A percentile compares a stretch with the other conserved stretches of the same genome.
Conservation (phyloP, 2,888 invertebrate genomes). For the Erebia ligea region DNA sequence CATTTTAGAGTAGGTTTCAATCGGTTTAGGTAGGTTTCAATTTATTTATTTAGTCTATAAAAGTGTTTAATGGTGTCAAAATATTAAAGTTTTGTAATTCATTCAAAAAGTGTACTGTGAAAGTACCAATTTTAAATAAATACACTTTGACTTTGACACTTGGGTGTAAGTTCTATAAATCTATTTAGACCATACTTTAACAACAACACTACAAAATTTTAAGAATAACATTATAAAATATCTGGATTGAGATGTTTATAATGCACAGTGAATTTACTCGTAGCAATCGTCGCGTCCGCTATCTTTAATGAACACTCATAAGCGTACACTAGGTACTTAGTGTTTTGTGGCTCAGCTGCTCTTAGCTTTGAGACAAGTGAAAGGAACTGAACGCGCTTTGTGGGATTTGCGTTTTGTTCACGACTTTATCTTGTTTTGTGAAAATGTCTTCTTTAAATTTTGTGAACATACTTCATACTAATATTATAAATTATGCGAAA, state of each 20-base stretch:
- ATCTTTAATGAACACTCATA: conserved; percentile 83
- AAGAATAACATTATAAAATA: not conserved
- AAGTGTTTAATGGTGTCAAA: no score
- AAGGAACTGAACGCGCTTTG: conserved; percentile 63
- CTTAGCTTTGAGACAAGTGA: conserved; percentile 40
- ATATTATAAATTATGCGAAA: no score
- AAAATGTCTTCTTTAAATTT: not conserved
- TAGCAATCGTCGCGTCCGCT: conserved; percentile 39
- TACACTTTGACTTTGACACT: no score
- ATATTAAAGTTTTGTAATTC: no score
- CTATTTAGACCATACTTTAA: no score
- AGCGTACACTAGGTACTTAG: conserved; percentile 68
- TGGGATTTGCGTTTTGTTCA: conserved; percentile 61
- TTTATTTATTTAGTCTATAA: no score
- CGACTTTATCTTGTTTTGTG: conserved; percentile 21
- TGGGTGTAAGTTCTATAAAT: no score
- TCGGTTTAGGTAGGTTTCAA: no score
- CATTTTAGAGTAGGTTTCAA: no score
- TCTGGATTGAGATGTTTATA: not conserved
- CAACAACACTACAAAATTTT: no score
- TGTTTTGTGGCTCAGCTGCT: conserved; percentile 59
- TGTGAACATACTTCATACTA: no score
- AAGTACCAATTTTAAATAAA: not conserved
- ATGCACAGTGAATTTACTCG: conserved; percentile 18
- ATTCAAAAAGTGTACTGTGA: not conserved